These are phyloP conservation scores for Plestiodon gilberti DNA, from an alignment of 2,113 vertebrate genomes.

Conservation along the genomic window DNA sequence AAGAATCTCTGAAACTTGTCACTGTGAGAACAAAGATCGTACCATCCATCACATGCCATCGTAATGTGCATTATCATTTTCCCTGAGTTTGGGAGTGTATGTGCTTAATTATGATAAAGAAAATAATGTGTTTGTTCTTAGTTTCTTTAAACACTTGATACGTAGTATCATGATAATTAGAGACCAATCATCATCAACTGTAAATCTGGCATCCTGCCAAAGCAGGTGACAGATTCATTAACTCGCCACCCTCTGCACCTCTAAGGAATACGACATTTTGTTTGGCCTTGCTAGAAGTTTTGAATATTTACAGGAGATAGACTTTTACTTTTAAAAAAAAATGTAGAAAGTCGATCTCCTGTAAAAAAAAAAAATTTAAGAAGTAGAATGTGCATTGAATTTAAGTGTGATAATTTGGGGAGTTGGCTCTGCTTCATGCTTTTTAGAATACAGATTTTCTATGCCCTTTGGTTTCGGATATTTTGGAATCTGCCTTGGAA, in stretches of 20 bases:
- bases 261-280: constrained; percentile 54
- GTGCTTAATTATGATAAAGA: constrained; percentile 43
- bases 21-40: constrained; percentile 25
- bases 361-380: too few species aligned
- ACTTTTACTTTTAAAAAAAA: too few species aligned
- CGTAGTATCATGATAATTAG: constrained; percentile 47
- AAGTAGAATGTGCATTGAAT: constrained; percentile 28
- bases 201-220: constrained; percentile 57
- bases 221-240: constrained; percentile 68
- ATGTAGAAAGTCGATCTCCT: too few species aligned
- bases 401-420: constrained; percentile 57
- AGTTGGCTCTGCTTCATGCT: constrained; percentile 61
- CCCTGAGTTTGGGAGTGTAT: constrained; percentile 32
- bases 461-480: constrained; percentile 69
- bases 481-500: constrained; percentile 75
- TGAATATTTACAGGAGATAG: constrained; percentile 55
- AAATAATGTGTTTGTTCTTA: constrained; percentile 55
- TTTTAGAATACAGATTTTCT: constrained; percentile 70
- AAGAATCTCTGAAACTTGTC: constrained; percentile 41
- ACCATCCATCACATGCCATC: constrained; percentile 14
- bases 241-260: constrained; percentile 32
- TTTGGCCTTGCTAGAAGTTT: constrained; percentile 58
- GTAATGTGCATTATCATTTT: neutral
- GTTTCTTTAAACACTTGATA: constrained; percentile 55
- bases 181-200: constrained; percentile 58